These are phyloP conservation scores for Byasa hedistus DNA, from an alignment of 2,888 invertebrate species.

Conservation along the genomic window DNA sequence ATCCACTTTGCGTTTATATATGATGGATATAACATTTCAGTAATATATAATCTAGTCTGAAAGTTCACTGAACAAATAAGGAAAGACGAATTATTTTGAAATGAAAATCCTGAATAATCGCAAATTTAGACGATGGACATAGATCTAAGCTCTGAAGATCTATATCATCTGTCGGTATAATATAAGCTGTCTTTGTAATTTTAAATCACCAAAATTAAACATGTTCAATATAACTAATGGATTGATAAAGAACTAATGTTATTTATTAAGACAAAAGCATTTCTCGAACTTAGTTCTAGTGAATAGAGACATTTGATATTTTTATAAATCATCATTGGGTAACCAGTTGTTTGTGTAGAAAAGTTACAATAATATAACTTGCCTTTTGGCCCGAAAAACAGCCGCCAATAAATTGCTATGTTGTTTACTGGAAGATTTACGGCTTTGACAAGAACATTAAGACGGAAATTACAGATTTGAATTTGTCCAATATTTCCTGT, in stretches of 20 bases:
- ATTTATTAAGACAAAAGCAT: background rate
- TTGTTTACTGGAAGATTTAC: conserved; percentile 22
- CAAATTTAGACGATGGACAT: no score
- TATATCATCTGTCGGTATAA: no score
- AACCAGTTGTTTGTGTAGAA: conserved; percentile 21
- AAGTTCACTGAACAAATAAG: no score
- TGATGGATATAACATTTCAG: background rate
- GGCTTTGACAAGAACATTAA: conserved; percentile 17
- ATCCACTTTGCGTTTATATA: background rate
- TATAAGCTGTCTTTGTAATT: no score
- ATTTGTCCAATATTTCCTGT: background rate
- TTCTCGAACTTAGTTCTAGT: background rate
- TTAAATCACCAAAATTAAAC: no score
- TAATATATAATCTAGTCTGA: no score
- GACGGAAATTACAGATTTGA: conserved; percentile 19
- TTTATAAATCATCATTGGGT: conserved; percentile 9
- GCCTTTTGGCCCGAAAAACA: conserved; percentile 24
- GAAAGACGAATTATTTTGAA: no score
- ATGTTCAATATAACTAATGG: no score
- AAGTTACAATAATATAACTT: conserved; percentile 26
- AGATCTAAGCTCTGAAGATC: no score
- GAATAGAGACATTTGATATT: conserved; percentile 2
- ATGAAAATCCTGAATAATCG: no score
- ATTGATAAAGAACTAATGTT: background rate
- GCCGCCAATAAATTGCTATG: conserved; percentile 25